A percentile compares a stretch with the other conserved stretches of the same genome.
These are phyloP conservation scores for Pyxicephalus adspersus DNA, from an alignment of 2,113 vertebrate genomes.

Conservation along the genomic window DNA sequence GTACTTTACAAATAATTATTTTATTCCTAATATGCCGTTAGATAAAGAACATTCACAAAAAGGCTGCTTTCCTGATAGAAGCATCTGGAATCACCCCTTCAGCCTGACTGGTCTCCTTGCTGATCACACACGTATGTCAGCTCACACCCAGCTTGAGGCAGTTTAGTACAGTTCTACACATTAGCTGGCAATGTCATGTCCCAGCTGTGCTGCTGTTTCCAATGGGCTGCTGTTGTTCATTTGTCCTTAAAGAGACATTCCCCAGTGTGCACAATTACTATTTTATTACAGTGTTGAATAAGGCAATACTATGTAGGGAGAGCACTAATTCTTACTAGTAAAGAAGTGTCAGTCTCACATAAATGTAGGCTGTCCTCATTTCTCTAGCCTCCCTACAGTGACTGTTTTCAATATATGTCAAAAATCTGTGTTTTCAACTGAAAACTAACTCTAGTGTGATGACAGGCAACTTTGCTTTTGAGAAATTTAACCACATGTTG, in stretches of 20 bases:
- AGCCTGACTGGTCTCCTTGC: conserved; percentile 60
- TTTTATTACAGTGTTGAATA: neutral
- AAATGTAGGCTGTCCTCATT: too few species aligned
- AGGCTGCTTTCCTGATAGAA: conserved; percentile 64
- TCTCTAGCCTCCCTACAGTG: too few species aligned
- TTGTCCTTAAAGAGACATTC: neutral
- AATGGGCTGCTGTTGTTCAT: neutral
- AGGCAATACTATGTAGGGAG: neutral
- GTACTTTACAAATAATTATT: too few species aligned
- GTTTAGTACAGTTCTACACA: conserved; percentile 55
- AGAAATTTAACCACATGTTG: too few species aligned
- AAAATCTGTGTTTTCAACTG: too few species aligned
- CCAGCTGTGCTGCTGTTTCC: conserved; percentile 45
- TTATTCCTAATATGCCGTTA: neutral
- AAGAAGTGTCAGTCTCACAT: too few species aligned
- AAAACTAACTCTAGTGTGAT: too few species aligned
- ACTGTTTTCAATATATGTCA: too few species aligned
- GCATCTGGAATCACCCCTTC: neutral
- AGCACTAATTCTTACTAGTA: neutral
- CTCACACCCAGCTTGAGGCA: conserved; percentile 68
- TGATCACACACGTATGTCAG: conserved; percentile 66
- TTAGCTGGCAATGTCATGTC: conserved; percentile 8
- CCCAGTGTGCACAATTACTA: too few species aligned
- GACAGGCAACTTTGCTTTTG: too few species aligned
- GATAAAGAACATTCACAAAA: conserved; percentile 45